phyloP scores from a whole-genome alignment of 2,797 vertebrate genomes.

The Eupleurogrammus muticus region DNA sequence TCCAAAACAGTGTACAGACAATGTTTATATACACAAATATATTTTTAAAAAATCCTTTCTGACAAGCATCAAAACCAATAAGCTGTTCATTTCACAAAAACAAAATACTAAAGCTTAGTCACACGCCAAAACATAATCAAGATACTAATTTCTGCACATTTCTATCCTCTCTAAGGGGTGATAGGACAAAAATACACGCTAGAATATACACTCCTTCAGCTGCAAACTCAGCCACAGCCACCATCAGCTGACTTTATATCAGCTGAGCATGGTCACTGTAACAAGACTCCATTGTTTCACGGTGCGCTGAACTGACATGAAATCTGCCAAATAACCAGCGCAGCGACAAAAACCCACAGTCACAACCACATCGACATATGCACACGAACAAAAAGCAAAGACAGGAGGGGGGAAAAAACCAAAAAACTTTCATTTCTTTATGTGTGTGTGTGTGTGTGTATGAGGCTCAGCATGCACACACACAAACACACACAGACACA shows the following conservation, averaged over 20 bases:
- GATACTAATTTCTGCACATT: not conserved
- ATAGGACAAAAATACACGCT: conserved; percentile 23
- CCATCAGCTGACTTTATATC: conserved; percentile 74
- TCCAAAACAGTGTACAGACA: no score
- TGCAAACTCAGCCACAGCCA: conserved; percentile 39
- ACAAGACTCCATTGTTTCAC: conserved; percentile 73
- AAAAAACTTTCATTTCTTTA: conserved; percentile 16
- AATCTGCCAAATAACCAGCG: conserved; percentile 57
- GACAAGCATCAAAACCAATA: not conserved
- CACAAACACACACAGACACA: conserved; percentile 14
- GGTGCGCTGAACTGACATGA: conserved; percentile 55
- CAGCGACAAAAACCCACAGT: conserved; percentile 19
- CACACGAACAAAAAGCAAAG: conserved; percentile 37
- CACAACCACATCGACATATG: conserved; percentile 16
- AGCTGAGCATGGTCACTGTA: conserved; percentile 63
- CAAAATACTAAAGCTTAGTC: not conserved
- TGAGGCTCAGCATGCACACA: not conserved
- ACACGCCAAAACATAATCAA: not conserved
- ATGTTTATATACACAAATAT: not conserved
- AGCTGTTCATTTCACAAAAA: not conserved
- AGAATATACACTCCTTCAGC: conserved; percentile 32
- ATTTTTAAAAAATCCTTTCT: not conserved
- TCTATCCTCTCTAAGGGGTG: conserved; percentile 14
- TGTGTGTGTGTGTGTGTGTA: conserved; percentile 1
- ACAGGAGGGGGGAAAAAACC: conserved; percentile 15